Evolutionary conservation across 2,888 invertebrate genomes (phyloP), one percentile per base, ranked within the genome.

Genomic region (Drosophila prostipennis): DNA sequence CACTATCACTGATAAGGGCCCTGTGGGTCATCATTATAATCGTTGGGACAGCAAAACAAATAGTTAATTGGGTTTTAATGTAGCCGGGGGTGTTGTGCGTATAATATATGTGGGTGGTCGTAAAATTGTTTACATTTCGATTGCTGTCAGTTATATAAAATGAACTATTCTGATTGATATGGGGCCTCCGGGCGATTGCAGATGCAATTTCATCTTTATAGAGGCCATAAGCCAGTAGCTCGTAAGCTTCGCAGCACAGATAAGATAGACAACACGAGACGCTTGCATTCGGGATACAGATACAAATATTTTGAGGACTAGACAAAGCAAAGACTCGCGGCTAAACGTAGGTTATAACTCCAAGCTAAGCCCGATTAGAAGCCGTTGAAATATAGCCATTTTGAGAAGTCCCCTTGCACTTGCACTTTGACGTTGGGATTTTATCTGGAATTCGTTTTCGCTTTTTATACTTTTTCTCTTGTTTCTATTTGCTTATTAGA

Each of bases 21-120:
- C 19, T 14, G 37, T 63, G 69, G 57, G 69, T 49, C 69, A 73
- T 46, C 64, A 64, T 65, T 69, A 19, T 74, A 70, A 74, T 74
- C 69, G 57, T 51, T 36, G 16, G 51, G 16, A 29, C 48, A 19
- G 34, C 32, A 19, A 8, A 36, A 1, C 36, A 40, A 26, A 42
- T 16, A 8, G 39, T 11, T 55, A 23, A 55, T 51, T 42, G 39
- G 49, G 2, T 10, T 37, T 32, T 23, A 19, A 69, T 69, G 14
- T 39, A 37, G 37, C 14, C 14, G n/a, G 13, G 7, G 11, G 37
- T n/a, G 46, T 52, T 61, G 34, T 45, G 16, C 53, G 61, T 37
- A 37, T 6, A 2, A 14, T 7, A 39, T 42, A 34, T 23, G n/a
- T 6, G 8, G 16, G 11, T 4, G 14, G 32, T 61, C 43, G 39